These are phyloP conservation scores for Puffinus mauretanicus DNA, from an alignment of 2,113 vertebrate genomes.

Conservation along the genomic window DNA sequence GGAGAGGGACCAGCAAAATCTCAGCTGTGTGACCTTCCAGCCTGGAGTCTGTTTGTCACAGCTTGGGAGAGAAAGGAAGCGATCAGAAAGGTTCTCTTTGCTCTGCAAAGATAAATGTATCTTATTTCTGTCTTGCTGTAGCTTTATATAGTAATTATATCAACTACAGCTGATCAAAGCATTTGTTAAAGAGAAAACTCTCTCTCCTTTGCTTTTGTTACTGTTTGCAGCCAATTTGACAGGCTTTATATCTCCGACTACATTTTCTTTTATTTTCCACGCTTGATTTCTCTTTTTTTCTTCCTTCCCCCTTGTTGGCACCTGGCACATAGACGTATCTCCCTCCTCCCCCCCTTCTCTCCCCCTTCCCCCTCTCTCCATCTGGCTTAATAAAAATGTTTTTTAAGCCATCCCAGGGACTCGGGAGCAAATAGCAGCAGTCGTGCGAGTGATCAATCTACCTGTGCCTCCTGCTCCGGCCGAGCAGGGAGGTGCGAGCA, in stretches of 20 bases:
- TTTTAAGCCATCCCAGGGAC: constrained; percentile 12
- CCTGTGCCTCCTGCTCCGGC: neutral
- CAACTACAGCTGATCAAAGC: constrained; percentile 79
- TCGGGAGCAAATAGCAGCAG: neutral
- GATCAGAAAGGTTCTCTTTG: constrained; percentile 66
- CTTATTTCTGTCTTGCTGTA: constrained; percentile 74
- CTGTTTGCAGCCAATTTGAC: constrained; percentile 75
- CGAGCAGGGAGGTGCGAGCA: neutral
- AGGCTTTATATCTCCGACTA: constrained; percentile 69
- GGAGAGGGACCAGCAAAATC: neutral
- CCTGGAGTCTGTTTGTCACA: constrained; percentile 17
- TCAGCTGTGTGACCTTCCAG: constrained; percentile 11
- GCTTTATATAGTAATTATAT: constrained; percentile 81
- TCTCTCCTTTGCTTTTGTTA: constrained; percentile 77
- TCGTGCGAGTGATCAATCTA: neutral
- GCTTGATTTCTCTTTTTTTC: constrained; percentile 73
- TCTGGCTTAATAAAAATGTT: constrained; percentile 65
- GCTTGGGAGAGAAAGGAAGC: constrained; percentile 52
- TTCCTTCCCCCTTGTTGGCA: constrained; percentile 64
- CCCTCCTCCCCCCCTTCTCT: neutral
- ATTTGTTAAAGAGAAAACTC: constrained; percentile 79
- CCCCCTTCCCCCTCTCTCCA: constrained; percentile 45
- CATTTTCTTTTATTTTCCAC: constrained; percentile 75
- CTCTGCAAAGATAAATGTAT: constrained; percentile 63
- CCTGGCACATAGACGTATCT: constrained; percentile 52